phyloP scores from a whole-genome alignment of 2,797 vertebrate species.

The Sternarchorhynchus goeldii region DNA sequence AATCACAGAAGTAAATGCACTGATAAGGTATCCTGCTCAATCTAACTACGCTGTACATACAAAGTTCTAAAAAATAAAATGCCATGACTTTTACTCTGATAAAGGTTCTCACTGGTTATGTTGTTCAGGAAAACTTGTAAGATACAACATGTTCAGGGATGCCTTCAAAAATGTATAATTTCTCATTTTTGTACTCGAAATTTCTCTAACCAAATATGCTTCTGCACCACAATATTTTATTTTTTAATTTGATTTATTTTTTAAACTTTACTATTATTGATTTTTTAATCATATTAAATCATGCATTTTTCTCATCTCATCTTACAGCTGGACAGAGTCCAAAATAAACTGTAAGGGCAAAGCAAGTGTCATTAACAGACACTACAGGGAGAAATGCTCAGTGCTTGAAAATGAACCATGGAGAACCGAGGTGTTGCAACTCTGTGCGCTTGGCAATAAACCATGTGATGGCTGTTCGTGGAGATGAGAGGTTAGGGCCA shows the following conservation, averaged over 20 bases:
- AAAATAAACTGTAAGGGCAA: not conserved
- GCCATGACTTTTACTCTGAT: not conserved
- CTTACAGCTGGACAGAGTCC: not conserved
- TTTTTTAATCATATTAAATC: not conserved
- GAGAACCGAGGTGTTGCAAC: conserved; percentile 34
- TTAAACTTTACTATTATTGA: not conserved
- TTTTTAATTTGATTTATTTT: not conserved
- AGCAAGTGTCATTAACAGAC: conserved; percentile 1
- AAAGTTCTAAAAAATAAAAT: not conserved
- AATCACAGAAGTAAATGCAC: too few species aligned
- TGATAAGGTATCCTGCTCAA: too few species aligned
- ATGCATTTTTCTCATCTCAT: not conserved
- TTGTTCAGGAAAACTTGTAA: too few species aligned
- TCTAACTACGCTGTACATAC: too few species aligned
- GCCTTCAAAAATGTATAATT: not conserved
- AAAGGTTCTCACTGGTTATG: too few species aligned
- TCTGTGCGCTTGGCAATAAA: conserved; percentile 39
- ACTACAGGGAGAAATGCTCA: conserved; percentile 26
- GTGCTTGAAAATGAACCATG: conserved; percentile 29
- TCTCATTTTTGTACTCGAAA: not conserved
- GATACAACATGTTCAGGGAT: too few species aligned
- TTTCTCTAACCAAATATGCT: not conserved
- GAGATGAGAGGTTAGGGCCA: conserved; percentile 18
- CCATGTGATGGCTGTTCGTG: not conserved
- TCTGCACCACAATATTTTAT: not conserved